Base-by-base conservation (phyloP, 2,888 invertebrate species). In the Trachelus troglodyta region DNA sequence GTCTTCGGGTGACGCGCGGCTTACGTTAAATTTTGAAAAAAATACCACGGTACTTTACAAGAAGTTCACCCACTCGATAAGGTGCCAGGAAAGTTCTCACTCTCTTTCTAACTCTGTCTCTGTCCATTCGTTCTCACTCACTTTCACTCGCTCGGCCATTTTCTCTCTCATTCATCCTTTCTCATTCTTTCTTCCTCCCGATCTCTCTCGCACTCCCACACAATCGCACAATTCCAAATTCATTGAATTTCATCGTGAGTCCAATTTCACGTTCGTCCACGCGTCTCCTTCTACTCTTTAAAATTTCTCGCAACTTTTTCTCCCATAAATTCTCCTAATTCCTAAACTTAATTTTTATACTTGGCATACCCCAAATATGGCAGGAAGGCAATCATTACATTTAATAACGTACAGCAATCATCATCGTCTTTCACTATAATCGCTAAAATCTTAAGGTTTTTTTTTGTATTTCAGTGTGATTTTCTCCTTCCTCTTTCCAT, bases 371-470 rank as follows among this genome's bases (percentile, higher is more conserved):
- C 93, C 92, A 92, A 92, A 91, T 91, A 91, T 93, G 94, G 94
- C 94, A 94, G 94, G 94, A 94, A 94, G 94, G 94, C 94, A 94
- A 93, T 93, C 92, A 92, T 92, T 92, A 92, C 91, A 92, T 90
- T 92, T 92, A 88, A 90, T 89, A 90, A 91, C 91, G 90, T 91
- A 92, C 92, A 92, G 92, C 92, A 91, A 92, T 91, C 91, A 89
- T 86, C 76, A 75, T 71, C 71, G 9, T 69, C 77, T 77, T 76
- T 76, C 77, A 78, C 76, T 80, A 82, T 81, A 80, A 81, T 83
- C 76, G 82, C 83, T 82, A 82, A 79, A 81, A 77, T 78, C 77
- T 75, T 80, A 79, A 83, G 78, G 30, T 73, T 73, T 15, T 73
- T 12, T 15, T 73, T 34, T 71, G 75, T 80, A 77, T 83, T 80